Percentiles rank a stretch among this genome's conserved stretches.
These are phyloP conservation scores for Ictalurus punctatus DNA, from an alignment of 2,113 vertebrate species.

Conservation along the genomic window DNA sequence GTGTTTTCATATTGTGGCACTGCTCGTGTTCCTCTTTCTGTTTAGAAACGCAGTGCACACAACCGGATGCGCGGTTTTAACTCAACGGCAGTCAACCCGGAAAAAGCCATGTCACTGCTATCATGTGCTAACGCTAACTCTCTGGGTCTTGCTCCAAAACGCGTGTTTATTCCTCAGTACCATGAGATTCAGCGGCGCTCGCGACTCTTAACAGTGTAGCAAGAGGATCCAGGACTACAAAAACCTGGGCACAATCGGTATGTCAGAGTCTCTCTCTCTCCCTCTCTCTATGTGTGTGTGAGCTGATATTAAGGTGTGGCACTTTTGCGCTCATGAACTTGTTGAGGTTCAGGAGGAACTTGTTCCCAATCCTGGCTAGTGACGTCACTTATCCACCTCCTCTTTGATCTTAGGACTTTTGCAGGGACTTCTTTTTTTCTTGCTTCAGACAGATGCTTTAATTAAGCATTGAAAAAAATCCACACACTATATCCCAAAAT, in stretches of 20 bases:
- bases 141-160: background rate
- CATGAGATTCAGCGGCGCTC: background rate
- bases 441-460: too few species aligned
- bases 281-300: background rate
- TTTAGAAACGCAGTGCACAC: slow-evolving; percentile 30
- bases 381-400: slow-evolving; percentile 41
- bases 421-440: background rate
- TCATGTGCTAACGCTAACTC: slow-evolving; percentile 37
- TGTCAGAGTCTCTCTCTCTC: slow-evolving; percentile 8
- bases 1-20: background rate
- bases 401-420: background rate
- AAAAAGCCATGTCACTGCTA: slow-evolving; percentile 48
- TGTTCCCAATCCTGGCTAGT: slow-evolving; percentile 17
- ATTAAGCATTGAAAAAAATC: background rate
- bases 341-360: slow-evolving; percentile 13
- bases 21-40: slow-evolving; percentile 54
- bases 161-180: background rate
- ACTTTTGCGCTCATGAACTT: slow-evolving; percentile 16
- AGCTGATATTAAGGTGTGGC: slow-evolving; percentile 53
- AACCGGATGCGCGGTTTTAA: slow-evolving; percentile 57
- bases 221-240: background rate
- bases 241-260: slow-evolving; percentile 2
- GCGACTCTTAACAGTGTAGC: slow-evolving; percentile 1
- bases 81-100: slow-evolving; percentile 52
- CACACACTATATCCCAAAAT: background rate